Evolutionary conservation across 2,888 invertebrate genomes (phyloP).

Genomic region (Philopedon plagiatum): DNA sequence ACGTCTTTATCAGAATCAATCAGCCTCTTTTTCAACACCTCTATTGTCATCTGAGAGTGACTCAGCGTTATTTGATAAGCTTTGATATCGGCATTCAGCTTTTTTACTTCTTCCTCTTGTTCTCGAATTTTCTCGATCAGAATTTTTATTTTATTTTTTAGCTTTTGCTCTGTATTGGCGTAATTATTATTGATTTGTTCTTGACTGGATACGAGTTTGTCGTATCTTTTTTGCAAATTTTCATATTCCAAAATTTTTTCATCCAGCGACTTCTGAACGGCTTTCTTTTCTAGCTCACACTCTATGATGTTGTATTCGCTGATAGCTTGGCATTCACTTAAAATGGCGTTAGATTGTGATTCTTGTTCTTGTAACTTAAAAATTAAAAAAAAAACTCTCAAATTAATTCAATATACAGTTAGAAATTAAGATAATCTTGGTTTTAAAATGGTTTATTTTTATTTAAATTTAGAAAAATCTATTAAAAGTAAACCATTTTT

Average conservation of each 20-base stretch:
- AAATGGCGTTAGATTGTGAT: constrained; percentile 68
- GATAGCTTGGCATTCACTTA: constrained; percentile 72
- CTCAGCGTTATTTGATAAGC: constrained; percentile 74
- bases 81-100: constrained; percentile 70
- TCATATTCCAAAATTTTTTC: constrained; percentile 54
- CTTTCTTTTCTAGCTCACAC: constrained; percentile 71
- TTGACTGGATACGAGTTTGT: constrained; percentile 34
- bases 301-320: constrained; percentile 72
- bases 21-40: constrained; percentile 73
- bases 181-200: constrained; percentile 1
- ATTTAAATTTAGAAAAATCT: too few relatives aligned
- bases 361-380: constrained; percentile 64
- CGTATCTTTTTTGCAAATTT: constrained; percentile 48
- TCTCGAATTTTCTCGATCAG: constrained; percentile 43
- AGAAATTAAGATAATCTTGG: too few relatives aligned
- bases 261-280: constrained; percentile 64
- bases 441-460: too few relatives aligned
- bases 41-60: constrained; percentile 73
- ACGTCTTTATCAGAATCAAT: constrained; percentile 75
- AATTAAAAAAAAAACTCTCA: not conserved
- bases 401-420: too few relatives aligned
- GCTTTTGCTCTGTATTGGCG: constrained; percentile 45
- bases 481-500: too few relatives aligned
- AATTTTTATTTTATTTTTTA: constrained; percentile 50
- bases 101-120: constrained; percentile 69